These are phyloP conservation scores for Lasioglossum vierecki DNA, from an alignment of 2,888 invertebrate species.

Conservation along the genomic window DNA sequence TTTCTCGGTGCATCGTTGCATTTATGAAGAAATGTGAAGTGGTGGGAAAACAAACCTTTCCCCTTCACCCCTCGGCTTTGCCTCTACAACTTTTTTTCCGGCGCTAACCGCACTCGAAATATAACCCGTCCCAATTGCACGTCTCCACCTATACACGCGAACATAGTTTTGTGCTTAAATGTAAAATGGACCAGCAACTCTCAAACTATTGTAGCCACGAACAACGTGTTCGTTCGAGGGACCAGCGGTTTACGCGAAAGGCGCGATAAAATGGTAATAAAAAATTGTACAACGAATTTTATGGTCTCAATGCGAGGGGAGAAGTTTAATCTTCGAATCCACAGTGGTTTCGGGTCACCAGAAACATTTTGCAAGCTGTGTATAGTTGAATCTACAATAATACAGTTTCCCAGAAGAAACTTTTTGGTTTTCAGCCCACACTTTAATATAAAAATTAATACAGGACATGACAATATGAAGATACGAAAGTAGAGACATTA, in stretches of 20 bases:
- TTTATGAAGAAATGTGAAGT: conserved; percentile 7
- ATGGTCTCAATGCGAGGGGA: neutral
- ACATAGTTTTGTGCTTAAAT: neutral
- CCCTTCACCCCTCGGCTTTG: neutral
- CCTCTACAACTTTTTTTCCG: neutral
- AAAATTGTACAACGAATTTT: neutral
- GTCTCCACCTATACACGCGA: neutral
- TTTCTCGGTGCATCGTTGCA: neutral
- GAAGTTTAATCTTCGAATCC: neutral
- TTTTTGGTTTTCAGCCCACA: neutral
- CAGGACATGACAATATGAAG: neutral
- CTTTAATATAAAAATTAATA: neutral
- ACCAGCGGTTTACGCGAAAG: neutral
- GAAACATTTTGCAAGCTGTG: neutral
- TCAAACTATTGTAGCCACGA: neutral
- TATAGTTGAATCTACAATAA: neutral
- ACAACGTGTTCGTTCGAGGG: neutral
- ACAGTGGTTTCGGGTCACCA: neutral
- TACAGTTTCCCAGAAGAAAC: neutral
- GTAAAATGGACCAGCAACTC: neutral
- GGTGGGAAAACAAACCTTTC: conserved; percentile 3
- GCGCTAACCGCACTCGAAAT: neutral
- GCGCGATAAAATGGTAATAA: neutral
- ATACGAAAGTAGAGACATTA: neutral
- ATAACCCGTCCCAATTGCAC: neutral